Percentiles rank a stretch among this genome's conserved stretches.
phyloP scores from a whole-genome alignment of 1,140 invertebrate species.

The Bradynema listronoti region DNA sequence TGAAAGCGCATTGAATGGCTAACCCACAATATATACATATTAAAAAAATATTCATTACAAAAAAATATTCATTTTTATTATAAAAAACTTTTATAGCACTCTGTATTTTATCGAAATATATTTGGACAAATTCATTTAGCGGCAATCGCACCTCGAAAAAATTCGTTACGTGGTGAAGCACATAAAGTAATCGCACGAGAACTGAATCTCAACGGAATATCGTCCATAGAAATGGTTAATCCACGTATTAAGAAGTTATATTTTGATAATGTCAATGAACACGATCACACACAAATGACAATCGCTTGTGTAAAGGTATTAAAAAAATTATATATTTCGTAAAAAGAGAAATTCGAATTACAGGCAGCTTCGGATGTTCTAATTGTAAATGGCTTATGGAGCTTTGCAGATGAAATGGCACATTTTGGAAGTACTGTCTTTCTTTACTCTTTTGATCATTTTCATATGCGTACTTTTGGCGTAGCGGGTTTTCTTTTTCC shows the following conservation, averaged over 20 bases:
- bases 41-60: conserved; percentile 12
- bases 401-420: conserved; percentile 18
- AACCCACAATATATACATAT: too few relatives aligned
- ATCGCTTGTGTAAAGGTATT: not conserved
- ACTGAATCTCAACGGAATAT: not conserved
- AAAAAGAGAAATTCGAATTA: not conserved
- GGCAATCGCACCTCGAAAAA: conserved; percentile 18
- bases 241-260: conserved; percentile 3
- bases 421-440: conserved; percentile 24
- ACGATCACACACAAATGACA: not conserved
- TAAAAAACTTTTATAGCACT: not conserved
- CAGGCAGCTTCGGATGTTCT: conserved; percentile 25
- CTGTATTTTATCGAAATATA: too few relatives aligned
- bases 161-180: conserved; percentile 13
- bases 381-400: conserved; percentile 36
- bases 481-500: conserved; percentile 26
- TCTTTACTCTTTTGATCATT: conserved; percentile 41
- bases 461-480: conserved; percentile 32
- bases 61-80: not conserved
- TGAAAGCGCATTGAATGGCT: too few relatives aligned
- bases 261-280: not conserved
- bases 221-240: not conserved
- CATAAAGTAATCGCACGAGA: conserved; percentile 7
- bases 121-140: too few relatives aligned
- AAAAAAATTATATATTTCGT: not conserved